Base-by-base conservation (phyloP, 1,140 invertebrate species). In the Scaptomyza hsui region DNA sequence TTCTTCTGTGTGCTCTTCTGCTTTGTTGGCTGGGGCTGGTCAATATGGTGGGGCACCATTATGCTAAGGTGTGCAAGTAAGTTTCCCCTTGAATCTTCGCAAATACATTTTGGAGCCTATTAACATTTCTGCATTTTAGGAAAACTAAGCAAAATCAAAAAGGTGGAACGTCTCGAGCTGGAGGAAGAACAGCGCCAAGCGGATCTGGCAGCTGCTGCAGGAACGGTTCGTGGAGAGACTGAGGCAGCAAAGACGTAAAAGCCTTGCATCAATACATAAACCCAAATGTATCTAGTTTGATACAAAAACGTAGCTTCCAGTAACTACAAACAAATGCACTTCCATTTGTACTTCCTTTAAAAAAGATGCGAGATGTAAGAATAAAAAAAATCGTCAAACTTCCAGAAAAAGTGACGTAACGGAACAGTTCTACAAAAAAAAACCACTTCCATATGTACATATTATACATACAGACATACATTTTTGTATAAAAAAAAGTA, bases 1-100 rank as follows among this genome's bases (percentile, higher is more conserved):
- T 92, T 97, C 49, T 98, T 98, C 92, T 98, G 97, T 3, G 96
- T 98, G n/a, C 93, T 98, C 18, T 98, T 99, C 92, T 96, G 97
- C 68, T 94, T 98, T 5, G 97, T 99, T 24, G 98, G 98, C 3
- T 99, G 98, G 98, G 97, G 98, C 68, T 99, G 98, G 98, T 98
- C 97, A 26, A 95, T 99, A 53, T 98, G 97, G 94, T 99, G 98
- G 98, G 98, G 97, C 15, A 94, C 97, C 60, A 97, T 97, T 72
- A 96, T 98, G 94, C 91, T 97, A 10, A 95, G 93, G 86, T 92
- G 96, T 91, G 95, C 96, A 76, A 94, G 95, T 95, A 90, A 94
- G 94, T 44, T 24, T 3, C 2, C 12, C 4, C 6, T 29, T 29
- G 0, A 29, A 37, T 29, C 7, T 13, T 4, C 0, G 0, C 3